Percentiles rank a stretch among this genome's conserved stretches.
phyloP scores from a whole-genome alignment of 2,113 vertebrate species.

The Limanda limanda region DNA sequence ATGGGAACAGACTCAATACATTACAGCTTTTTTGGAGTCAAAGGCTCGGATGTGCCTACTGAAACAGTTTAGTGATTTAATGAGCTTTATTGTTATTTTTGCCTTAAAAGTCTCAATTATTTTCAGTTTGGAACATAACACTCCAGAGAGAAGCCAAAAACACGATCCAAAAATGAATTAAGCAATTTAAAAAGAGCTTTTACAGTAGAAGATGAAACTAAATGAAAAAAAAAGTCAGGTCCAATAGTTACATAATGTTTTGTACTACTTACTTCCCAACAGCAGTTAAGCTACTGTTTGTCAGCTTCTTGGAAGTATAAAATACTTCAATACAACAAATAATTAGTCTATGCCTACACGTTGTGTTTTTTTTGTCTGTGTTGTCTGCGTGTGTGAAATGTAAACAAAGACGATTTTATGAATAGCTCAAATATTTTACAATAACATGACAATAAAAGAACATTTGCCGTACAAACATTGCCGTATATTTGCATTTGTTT shows the following conservation, averaged over 20 bases:
- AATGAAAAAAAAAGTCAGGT: background rate
- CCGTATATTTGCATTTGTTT: too few relatives aligned
- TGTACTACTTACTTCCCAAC: background rate
- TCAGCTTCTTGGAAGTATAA: background rate
- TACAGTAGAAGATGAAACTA: background rate
- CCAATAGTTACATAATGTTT: background rate
- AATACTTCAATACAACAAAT: too few relatives aligned
- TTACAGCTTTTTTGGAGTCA: background rate
- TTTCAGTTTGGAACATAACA: background rate
- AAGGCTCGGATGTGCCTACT: background rate
- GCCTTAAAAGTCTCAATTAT: background rate
- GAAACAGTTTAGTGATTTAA: background rate
- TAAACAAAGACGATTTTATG: too few relatives aligned
- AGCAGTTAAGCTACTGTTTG: background rate
- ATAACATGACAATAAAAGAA: too few relatives aligned
- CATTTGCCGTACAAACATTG: too few relatives aligned
- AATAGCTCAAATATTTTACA: too few relatives aligned
- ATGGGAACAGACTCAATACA: background rate
- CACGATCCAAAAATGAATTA: background rate
- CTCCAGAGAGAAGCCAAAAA: background rate
- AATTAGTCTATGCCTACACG: background rate
- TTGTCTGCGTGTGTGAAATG: too few relatives aligned
- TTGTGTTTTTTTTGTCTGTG: background rate
- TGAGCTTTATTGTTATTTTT: background rate
- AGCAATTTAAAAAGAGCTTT: background rate